A percentile compares a stretch with the other conserved stretches of the same genome.
These are phyloP conservation scores for Sialis fuliginosa DNA, from an alignment of 2,888 invertebrate genomes.

Conservation along the genomic window DNA sequence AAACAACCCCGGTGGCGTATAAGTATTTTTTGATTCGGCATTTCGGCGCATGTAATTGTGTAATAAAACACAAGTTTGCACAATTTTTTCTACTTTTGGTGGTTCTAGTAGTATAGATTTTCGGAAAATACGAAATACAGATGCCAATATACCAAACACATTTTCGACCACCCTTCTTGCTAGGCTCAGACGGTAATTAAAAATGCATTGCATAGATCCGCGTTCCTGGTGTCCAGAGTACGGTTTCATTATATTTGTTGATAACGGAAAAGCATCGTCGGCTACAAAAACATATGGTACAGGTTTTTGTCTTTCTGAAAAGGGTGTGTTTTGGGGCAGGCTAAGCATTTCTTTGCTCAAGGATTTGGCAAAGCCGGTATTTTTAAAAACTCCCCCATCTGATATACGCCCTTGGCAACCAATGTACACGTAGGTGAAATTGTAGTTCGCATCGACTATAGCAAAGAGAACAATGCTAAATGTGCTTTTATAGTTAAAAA, in stretches of 20 bases:
- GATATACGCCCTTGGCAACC: constrained; percentile 14
- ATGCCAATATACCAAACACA: constrained; percentile 9
- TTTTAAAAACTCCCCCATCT: constrained; percentile 13
- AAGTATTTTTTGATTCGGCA: constrained; percentile 8
- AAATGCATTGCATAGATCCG: no score
- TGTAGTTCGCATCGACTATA: constrained; percentile 15
- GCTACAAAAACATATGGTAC: constrained; percentile 10
- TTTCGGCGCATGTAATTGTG: constrained; percentile 14
- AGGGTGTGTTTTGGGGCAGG: constrained; percentile 8
- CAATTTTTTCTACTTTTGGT: constrained; percentile 10
- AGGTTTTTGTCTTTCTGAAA: no score
- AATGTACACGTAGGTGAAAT: constrained; percentile 11
- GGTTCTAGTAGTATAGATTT: constrained; percentile 12
- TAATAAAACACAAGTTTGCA: constrained; percentile 11
- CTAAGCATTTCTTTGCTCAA: constrained; percentile 8
- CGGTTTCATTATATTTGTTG: constrained; percentile 11
- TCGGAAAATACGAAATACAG: constrained; percentile 10
- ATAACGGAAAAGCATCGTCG: constrained; percentile 12
- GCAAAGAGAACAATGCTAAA: constrained; percentile 16
- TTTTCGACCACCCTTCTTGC: constrained; percentile 7
- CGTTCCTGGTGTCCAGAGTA: constrained; percentile 7
- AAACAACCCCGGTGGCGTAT: constrained; percentile 12
- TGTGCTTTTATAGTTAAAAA: constrained; percentile 16
- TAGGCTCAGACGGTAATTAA: no score
- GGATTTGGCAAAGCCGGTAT: constrained; percentile 3